Percentiles rank a stretch among this genome's conserved stretches.
Conservation (phyloP, 2,797 vertebrate species). For the Onychomys torridus region DNA sequence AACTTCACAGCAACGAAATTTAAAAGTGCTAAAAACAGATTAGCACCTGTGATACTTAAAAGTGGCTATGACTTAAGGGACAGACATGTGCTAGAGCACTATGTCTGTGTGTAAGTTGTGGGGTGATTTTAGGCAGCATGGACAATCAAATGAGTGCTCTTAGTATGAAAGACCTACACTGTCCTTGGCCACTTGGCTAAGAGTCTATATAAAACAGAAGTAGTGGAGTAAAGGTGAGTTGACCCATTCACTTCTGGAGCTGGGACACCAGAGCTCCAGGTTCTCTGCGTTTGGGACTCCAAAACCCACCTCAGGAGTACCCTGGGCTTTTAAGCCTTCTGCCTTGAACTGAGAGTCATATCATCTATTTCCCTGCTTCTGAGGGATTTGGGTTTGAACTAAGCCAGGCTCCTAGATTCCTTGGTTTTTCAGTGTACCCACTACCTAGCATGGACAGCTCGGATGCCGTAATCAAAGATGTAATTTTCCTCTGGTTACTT, state of each 20-base stretch:
- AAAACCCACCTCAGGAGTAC: no score
- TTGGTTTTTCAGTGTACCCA: neutral
- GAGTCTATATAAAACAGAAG: neutral
- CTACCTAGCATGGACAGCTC: neutral
- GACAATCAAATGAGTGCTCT: neutral
- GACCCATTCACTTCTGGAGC: neutral
- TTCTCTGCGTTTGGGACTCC: neutral
- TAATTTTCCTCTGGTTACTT: neutral
- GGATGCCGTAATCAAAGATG: neutral
- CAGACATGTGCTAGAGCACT: neutral
- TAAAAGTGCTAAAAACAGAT: slow-evolving; percentile 32
- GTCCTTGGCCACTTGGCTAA: neutral
- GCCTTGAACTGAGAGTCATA: neutral
- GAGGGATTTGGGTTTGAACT: neutral
- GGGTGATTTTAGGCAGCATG: neutral
- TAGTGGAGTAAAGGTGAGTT: neutral
- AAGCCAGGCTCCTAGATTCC: neutral
- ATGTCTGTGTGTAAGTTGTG: neutral
- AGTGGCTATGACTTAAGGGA: neutral
- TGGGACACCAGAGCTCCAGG: no score
- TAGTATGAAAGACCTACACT: no score
- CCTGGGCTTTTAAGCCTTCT: neutral
- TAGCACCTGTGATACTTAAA: neutral
- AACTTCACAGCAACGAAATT: neutral
- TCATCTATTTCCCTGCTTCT: neutral